Base-by-base conservation (phyloP, 2,888 invertebrate genomes). In the Dione vanillae region DNA sequence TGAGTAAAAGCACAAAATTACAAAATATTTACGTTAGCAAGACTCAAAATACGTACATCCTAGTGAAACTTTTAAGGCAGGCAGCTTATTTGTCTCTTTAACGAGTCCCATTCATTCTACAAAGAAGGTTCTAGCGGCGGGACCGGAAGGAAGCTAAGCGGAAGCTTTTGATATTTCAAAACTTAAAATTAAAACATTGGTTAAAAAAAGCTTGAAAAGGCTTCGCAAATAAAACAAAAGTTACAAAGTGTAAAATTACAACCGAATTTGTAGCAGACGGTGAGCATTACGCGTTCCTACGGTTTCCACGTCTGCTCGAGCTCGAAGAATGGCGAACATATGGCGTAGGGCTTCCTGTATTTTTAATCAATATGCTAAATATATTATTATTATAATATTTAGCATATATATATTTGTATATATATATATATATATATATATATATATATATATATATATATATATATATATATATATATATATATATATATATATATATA, bases 241-340 rank as follows among this genome's bases (percentile, higher is more conserved):
- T 54, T 67, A 65, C 67, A 73, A 67, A 73, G 70, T 70, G 70
- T 73, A 73, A 73, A 73, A 73, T 73, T 68, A 61, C 72, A 72
- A 70, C 73, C 73, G 70, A 73, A 70, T 73, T 72, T 64, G 56
- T 20, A 68, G 65, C 73, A 70, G 73, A 73, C 73, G 73, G 73
- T 73, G 73, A 73, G 73, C 73, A 70, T 73, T 73, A 73, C 73
- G 47, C 64, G 19, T n/a, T n/a, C n/a, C 1, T 70, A 70, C 5
- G 73, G 73, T 64, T 73, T 73, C 54, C 73, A 49, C 61, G 73
- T 68, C 67, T 65, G 59, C 52, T 70, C 67, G 67, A 52, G 70
- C 70, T 68, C 67, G 65, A 65, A 68, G 65, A 73, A 61, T 73
- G 67, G 52, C 40, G 37, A 69, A 62, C 59, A 73, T 61, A 68